phyloP scores from a whole-genome alignment of 2,113 vertebrate species.

The Balaeniceps rex region DNA sequence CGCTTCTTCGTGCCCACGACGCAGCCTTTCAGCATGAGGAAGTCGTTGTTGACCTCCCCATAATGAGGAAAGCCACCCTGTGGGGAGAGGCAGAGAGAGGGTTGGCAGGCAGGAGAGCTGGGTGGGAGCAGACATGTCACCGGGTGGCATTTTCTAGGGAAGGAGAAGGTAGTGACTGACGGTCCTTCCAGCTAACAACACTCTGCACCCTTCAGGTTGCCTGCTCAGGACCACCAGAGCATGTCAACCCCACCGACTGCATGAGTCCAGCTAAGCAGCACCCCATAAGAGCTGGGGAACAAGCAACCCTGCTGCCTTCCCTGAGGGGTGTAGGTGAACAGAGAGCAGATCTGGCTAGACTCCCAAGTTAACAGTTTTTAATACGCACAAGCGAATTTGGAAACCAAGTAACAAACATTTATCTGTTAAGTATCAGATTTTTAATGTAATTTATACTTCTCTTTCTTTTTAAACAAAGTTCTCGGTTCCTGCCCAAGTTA shows the following conservation, averaged over 20 bases:
- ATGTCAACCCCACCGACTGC: neutral
- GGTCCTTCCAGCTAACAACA: neutral
- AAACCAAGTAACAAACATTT: neutral
- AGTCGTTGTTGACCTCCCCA: constrained; percentile 81
- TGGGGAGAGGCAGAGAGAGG: neutral
- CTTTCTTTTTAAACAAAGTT: neutral
- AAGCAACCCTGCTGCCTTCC: neutral
- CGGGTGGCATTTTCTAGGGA: neutral
- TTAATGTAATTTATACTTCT: neutral
- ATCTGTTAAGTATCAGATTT: neutral
- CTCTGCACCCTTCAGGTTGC: neutral
- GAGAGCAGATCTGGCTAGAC: neutral
- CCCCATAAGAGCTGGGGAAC: neutral
- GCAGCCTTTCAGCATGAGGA: constrained; percentile 82
- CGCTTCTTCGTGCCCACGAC: constrained; percentile 81
- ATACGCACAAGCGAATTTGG: neutral
- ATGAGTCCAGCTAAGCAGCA: neutral
- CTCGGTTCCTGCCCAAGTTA: neutral
- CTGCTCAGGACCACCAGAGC: neutral
- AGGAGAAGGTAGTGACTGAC: neutral
- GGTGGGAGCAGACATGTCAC: neutral
- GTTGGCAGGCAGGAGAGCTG: neutral
- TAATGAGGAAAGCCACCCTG: constrained; percentile 84
- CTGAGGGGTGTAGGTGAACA: neutral
- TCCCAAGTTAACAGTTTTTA: neutral